Evolutionary conservation across 2,113 vertebrate genomes (phyloP), one percentile per base, ranked within the genome.

Genomic region (Silurus asotus): DNA sequence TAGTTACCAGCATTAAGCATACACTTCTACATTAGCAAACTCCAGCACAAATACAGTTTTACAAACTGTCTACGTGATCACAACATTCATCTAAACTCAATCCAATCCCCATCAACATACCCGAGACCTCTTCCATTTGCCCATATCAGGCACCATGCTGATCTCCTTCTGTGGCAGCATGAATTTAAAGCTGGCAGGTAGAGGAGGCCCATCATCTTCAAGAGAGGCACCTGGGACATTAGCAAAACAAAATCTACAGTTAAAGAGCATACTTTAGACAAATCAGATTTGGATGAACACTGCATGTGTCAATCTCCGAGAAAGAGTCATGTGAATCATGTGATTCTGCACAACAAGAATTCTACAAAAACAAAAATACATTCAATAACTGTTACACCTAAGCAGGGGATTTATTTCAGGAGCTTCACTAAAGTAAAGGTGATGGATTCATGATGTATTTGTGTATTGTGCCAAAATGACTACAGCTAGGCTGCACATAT

Each of bases 91-190:
- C 1, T 19, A 37, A 61, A 58, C 3, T 25, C 13, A 77, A 77
- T 25, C 20, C 56, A 25, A 48, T 74, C 56, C 7, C 56, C 56
- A 5, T 7, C 4, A 13, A 53, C 20, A 23, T 28, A 99, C 98
- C 94, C 98, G 97, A 74, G 98, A 99, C 4, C 96, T 93, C 82
- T 97, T 99, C 98, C 98, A 99, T 90, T 99, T 99, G 83, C 94
- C 96, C 98, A 99, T 99, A 91, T 99, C 97, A 0, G 97, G 94
- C 58, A 98, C 97, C 91, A 96, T 96, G 80, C 96, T 97, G 90
- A 99, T 99, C 92, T 99, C 98, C 90, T 99, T 99, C 91, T 94
- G 97, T 14, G 98, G 98, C 72, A 98, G 90, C 92, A 96, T 94
- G 91, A 96, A 99, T 91, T 78, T 93, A 83, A 93, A 92, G 82